Base-by-base conservation (phyloP, 2,113 vertebrate species). In the Accipiter cooperii region DNA sequence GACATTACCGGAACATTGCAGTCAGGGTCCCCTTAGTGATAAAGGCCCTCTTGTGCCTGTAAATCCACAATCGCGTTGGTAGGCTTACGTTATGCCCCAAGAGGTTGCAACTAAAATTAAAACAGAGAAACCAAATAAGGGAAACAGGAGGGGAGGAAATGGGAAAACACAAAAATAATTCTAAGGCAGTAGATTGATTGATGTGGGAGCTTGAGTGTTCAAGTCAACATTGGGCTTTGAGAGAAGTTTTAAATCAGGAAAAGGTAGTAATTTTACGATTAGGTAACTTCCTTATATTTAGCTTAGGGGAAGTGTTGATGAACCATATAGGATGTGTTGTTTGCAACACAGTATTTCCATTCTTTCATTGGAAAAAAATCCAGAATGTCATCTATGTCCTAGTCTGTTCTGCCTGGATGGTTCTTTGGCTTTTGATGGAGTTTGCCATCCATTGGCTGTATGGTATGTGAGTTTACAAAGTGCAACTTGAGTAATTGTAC, bases 51-150 rank as follows among this genome's bases (percentile, higher is more conserved):
- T 86, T 88, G 46, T 77, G 58, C 25, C 31, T 84, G 40, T 68
- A 44, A 79, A 2, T 82, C 33, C 18, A 17, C 46, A 2, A 4
- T 80, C 8, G 12, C 0, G 0, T 4, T 5, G 40, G 12, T 54
- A 75, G 34, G 46, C 26, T 4, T 54, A 33, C 49, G 74, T 44
- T n/a, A 24, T 74, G 65, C 49, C 78, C 51, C n/a, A 16, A 88
- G 78, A 90, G 33, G 8, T 38, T 46, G 55, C 21, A 66, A 47
- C 12, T 90, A 49, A 13, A 17, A 14, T 82, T 96, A 69, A 95
- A 93, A 28, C n/a, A 6, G 14, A 44, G 77, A 69, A 21, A 19
- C 1, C 33, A 80, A 77, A 29, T 66, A 63, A 55, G 33, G 38
- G 40, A 87, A 57, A 38, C 14, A 2, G 31, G 38, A 87, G 13